Evolutionary conservation across 2,113 vertebrate species (phyloP).

Genomic region (Montifringilla adamsi): DNA sequence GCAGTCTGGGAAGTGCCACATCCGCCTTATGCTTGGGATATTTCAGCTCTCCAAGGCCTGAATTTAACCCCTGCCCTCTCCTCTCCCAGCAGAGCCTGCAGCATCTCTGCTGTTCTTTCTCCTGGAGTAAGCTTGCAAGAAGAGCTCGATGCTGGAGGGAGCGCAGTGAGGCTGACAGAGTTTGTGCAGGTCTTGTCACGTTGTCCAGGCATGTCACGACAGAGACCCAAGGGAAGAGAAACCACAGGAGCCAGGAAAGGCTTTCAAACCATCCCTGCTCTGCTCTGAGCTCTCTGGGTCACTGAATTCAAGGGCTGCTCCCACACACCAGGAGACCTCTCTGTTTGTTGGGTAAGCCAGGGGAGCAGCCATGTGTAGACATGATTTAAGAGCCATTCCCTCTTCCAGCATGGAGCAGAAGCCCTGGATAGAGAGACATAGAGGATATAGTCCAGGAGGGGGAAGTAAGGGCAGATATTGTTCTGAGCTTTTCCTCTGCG

Average conservation of each 20-base stretch:
- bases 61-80: constrained; percentile 57
- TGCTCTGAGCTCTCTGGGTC: neutral
- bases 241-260: neutral
- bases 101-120: neutral
- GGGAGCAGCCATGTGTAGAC: neutral
- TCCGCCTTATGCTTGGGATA: constrained; percentile 52
- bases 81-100: neutral
- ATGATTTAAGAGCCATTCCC: neutral
- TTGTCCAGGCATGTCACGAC: accelerated
- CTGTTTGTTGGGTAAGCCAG: neutral
- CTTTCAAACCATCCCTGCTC: neutral
- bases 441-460: neutral
- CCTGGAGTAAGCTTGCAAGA: accelerated
- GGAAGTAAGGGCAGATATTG: constrained; percentile 1
- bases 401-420: neutral
- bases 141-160: neutral
- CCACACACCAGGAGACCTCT: neutral
- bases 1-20: constrained; percentile 58
- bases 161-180: neutral
- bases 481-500: constrained; percentile 9
- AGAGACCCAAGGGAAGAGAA: neutral
- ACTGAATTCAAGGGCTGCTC: neutral
- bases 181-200: neutral
- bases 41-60: constrained; percentile 15
- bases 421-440: accelerated